Evolutionary conservation across 1,140 invertebrate genomes (phyloP).

Genomic region (Drosophila suzukii): DNA sequence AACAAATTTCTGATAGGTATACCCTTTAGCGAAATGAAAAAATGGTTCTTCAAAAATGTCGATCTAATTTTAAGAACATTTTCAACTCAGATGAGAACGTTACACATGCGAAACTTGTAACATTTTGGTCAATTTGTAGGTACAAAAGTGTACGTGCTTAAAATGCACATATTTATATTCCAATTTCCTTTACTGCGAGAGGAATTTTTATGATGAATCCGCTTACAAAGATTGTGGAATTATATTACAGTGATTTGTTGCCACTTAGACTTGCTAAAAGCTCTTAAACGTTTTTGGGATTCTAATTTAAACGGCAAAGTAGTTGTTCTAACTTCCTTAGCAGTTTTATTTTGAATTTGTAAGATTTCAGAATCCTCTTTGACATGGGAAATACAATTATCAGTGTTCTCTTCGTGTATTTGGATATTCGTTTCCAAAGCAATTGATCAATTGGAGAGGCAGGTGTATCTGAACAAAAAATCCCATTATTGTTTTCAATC

Average conservation of each 20-base stretch:
- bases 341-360: too few species aligned
- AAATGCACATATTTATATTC: background rate
- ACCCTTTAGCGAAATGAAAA: too few species aligned
- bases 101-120: background rate
- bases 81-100: too few species aligned
- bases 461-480: background rate
- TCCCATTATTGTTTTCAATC: constrained; percentile 14
- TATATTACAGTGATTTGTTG: background rate
- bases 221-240: background rate
- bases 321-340: too few species aligned
- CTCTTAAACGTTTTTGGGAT: background rate
- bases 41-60: too few species aligned
- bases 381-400: too few species aligned
- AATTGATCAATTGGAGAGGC: background rate
- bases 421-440: background rate
- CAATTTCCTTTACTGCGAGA: background rate
- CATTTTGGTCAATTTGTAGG: background rate
- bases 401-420: too few species aligned
- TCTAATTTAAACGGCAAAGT: too few species aligned
- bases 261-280: background rate
- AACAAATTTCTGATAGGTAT: too few species aligned
- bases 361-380: too few species aligned
- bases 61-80: too few species aligned
- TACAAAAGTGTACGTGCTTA: background rate
- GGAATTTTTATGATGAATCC: too few species aligned